These are phyloP conservation scores for Eristalis tenax DNA, from an alignment of 2,888 invertebrate species.

Conservation along the genomic window DNA sequence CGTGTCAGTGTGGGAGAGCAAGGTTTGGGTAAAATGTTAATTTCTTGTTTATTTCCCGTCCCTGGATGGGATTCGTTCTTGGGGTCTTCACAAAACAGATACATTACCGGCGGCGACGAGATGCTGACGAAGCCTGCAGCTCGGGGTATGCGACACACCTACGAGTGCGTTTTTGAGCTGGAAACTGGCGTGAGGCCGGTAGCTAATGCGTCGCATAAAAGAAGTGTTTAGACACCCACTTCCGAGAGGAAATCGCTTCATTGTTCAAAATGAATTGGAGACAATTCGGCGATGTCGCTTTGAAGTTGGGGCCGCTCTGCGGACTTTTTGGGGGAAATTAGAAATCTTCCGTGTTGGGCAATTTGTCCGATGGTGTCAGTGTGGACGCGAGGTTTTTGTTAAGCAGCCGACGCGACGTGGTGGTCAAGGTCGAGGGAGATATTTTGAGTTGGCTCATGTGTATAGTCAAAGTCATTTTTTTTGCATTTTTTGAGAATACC, in stretches of 20 bases:
- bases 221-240: constrained; percentile 40
- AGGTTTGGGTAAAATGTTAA: constrained; percentile 31
- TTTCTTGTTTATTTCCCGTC: background rate
- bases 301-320: background rate
- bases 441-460: background rate
- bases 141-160: constrained; percentile 27
- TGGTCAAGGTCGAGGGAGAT: background rate
- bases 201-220: constrained; percentile 45
- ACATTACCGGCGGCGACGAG: constrained; percentile 32
- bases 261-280: constrained; percentile 32
- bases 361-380: background rate
- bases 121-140: constrained; percentile 38
- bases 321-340: background rate
- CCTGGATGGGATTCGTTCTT: constrained; percentile 1
- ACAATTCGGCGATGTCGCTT: constrained; percentile 6
- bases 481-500: too few relatives aligned
- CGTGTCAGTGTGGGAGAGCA: background rate
- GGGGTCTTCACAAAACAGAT: constrained; percentile 44
- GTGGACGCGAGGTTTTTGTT: background rate
- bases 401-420: too few relatives aligned
- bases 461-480: too few relatives aligned
- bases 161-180: background rate
- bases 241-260: constrained; percentile 11
- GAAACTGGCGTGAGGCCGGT: constrained; percentile 35
- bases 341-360: background rate